These are phyloP conservation scores for Aurelia sp. DNA, from an alignment of 30 jellyfish, hydroid and myxozoan genomes.

Conservation along the genomic window DNA sequence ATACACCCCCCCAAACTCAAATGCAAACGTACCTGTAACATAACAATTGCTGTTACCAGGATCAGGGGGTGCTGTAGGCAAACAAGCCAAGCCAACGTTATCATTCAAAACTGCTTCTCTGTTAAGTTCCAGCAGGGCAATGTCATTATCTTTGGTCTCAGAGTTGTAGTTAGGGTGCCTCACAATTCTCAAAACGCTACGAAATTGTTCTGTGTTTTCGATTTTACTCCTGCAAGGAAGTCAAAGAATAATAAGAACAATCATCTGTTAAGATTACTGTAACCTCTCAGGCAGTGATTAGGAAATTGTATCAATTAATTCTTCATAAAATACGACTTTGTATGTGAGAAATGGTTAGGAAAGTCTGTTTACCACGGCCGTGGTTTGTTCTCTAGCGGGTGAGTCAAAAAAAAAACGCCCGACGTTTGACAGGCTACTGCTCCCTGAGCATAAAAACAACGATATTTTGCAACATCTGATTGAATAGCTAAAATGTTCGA, in stretches of 20 bases:
- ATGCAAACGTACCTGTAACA: conserved; percentile 54
- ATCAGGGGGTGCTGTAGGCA: conserved; percentile 45
- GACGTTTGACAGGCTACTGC: too few relatives aligned
- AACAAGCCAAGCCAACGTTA: conserved; percentile 64
- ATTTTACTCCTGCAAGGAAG: conserved; percentile 23
- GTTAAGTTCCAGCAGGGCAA: conserved; percentile 60
- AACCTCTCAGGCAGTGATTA: too few relatives aligned
- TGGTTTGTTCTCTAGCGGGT: too few relatives aligned
- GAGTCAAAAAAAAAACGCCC: too few relatives aligned
- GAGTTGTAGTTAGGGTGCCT: conserved; percentile 63
- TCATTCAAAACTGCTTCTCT: conserved; percentile 35
- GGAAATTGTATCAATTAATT: too few relatives aligned
- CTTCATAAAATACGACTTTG: too few relatives aligned
- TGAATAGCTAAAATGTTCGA: too few relatives aligned
- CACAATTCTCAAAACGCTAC: conserved; percentile 34
- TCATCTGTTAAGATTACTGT: not conserved
- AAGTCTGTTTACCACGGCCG: too few relatives aligned
- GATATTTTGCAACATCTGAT: too few relatives aligned
- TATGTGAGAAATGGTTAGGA: too few relatives aligned
- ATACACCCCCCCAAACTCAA: too few relatives aligned
- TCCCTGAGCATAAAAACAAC: too few relatives aligned
- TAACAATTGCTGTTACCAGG: conserved; percentile 28
- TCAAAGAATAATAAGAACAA: conserved; percentile 31
- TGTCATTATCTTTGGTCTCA: conserved; percentile 38
- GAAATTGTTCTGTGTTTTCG: conserved; percentile 43